Percentiles rank a stretch among this genome's conserved stretches.
These are phyloP conservation scores for Onychostruthus taczanowskii DNA, from an alignment of 2,113 vertebrate genomes.

Conservation along the genomic window DNA sequence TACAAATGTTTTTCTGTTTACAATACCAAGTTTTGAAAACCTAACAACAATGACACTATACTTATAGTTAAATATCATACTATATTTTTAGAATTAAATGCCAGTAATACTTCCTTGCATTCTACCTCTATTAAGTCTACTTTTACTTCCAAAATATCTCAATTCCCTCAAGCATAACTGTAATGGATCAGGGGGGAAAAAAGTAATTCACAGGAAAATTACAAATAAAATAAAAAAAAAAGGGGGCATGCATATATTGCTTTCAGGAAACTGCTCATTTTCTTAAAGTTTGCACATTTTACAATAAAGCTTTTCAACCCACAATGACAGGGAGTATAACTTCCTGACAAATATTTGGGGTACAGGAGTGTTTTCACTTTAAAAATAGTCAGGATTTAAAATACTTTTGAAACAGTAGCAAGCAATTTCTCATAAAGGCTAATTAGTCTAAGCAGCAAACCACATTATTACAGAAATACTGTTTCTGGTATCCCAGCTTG, in stretches of 20 bases:
- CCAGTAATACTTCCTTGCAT: background rate
- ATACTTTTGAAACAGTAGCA: background rate
- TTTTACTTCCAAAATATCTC: background rate
- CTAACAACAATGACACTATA: background rate
- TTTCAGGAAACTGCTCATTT: background rate
- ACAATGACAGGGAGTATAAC: background rate
- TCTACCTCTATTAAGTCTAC: background rate
- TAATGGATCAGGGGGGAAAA: background rate
- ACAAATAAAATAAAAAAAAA: too few species aligned
- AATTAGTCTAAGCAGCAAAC: background rate
- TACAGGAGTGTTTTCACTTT: background rate
- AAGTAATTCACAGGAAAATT: background rate
- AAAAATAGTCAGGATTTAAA: background rate
- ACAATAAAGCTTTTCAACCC: background rate
- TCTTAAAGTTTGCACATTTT: background rate
- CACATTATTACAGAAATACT: background rate
- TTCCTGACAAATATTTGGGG: background rate
- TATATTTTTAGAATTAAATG: background rate
- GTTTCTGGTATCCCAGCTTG: background rate
- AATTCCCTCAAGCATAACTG: background rate
- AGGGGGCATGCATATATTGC: background rate
- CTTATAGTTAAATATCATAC: background rate
- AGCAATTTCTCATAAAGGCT: background rate
- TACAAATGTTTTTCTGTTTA: background rate
- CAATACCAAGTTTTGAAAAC: background rate